A percentile compares a stretch with the other conserved stretches of the same genome.
These are phyloP conservation scores for Drosophila mettleri DNA, from an alignment of 2,888 invertebrate species.

Conservation along the genomic window DNA sequence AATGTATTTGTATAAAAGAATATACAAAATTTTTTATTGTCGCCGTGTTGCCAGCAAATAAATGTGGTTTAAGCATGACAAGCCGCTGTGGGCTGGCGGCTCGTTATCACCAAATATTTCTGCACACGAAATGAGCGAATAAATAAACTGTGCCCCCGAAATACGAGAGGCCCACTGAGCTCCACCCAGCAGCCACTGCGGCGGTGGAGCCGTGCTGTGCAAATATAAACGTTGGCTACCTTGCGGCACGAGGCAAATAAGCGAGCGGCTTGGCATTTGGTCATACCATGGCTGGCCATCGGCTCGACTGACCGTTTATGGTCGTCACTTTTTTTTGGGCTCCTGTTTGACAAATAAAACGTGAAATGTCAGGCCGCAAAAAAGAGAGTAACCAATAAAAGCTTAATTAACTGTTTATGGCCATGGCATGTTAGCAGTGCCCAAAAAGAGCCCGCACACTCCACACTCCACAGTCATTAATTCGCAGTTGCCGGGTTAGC, in stretches of 20 bases:
- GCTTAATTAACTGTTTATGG: conserved; percentile 80
- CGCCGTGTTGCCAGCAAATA: conserved; percentile 64
- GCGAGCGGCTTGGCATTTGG: conserved; percentile 41
- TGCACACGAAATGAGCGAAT: conserved; percentile 79
- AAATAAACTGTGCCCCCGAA: conserved; percentile 59
- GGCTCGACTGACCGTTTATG: conserved; percentile 63
- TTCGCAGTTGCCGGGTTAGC: conserved; percentile 42
- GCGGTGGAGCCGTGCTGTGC: conserved; percentile 10
- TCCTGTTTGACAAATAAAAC: conserved; percentile 77
- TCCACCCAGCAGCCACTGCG: conserved; percentile 5
- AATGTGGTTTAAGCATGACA: conserved; percentile 80
- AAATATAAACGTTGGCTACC: conserved; percentile 54
- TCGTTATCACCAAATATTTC: conserved; percentile 80
- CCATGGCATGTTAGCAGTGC: conserved; percentile 72
- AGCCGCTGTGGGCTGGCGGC: conserved; percentile 68
- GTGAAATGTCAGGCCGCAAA: conserved; percentile 70
- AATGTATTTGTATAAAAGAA: conserved; percentile 25
- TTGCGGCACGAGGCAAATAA: conserved; percentile 57
- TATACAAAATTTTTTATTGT: conserved; percentile 62
- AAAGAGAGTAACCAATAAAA: conserved; percentile 77
- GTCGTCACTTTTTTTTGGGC: conserved; percentile 72
- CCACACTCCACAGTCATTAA: conserved; percentile 60
- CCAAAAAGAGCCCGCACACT: conserved; percentile 23
- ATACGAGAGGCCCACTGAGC: conserved; percentile 12
- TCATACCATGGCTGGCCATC: conserved; percentile 5